Conservation (phyloP, 2,888 invertebrate genomes). For the Archips crataeganus region DNA sequence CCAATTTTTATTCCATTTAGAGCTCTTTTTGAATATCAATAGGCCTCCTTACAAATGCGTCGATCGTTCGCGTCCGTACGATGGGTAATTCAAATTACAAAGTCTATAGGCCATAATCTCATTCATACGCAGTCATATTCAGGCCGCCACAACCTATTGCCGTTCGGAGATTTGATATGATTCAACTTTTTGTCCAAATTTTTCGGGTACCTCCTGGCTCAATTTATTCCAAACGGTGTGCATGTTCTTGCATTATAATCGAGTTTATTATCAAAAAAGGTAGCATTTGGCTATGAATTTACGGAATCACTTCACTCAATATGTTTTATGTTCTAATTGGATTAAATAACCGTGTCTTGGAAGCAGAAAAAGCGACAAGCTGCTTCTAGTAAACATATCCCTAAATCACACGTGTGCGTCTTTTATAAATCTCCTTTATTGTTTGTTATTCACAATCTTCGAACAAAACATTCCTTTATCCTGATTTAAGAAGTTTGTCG, state of each 20-base stretch:
- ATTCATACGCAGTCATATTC: slow-evolving; percentile 47
- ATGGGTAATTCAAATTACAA: slow-evolving; percentile 49
- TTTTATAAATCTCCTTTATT: slow-evolving; percentile 31
- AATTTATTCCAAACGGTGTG: slow-evolving; percentile 10
- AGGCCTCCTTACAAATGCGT: slow-evolving; percentile 52
- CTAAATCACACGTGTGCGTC: slow-evolving; percentile 27
- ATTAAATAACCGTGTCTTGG: not conserved
- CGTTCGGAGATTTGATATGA: slow-evolving; percentile 31
- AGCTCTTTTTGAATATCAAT: slow-evolving; percentile 64
- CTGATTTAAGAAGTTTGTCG: slow-evolving; percentile 9
- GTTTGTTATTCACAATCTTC: slow-evolving; percentile 29
- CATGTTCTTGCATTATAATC: slow-evolving; percentile 3
- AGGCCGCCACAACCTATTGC: slow-evolving; percentile 25
- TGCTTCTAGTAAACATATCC: slow-evolving; percentile 25
- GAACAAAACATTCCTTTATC: slow-evolving; percentile 30
- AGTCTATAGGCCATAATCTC: slow-evolving; percentile 46
- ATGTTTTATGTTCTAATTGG: not conserved
- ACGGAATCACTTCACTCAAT: not conserved
- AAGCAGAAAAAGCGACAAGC: slow-evolving; percentile 4
- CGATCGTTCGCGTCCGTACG: slow-evolving; percentile 49
- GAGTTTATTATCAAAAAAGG: not conserved
- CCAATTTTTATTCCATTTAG: slow-evolving; percentile 63
- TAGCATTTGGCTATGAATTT: not conserved
- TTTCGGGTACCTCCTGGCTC: slow-evolving; percentile 8
- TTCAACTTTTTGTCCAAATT: slow-evolving; percentile 28